Evolutionary conservation across 2,797 vertebrate genomes (phyloP).

Genomic region (Gymnoscopelus microlampas): DNA sequence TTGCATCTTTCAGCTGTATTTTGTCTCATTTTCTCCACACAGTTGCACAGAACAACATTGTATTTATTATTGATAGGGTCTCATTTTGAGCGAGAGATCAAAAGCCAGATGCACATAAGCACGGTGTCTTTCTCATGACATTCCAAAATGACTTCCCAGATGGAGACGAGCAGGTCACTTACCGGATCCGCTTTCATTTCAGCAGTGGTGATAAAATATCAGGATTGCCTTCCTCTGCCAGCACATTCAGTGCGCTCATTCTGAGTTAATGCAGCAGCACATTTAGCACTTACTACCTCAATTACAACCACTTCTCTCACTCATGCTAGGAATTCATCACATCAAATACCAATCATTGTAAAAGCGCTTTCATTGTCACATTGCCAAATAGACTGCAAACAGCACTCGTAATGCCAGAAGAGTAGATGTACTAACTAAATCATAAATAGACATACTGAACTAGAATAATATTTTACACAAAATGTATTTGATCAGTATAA

Average conservation of each 20-base stretch:
- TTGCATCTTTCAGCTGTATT: not conserved
- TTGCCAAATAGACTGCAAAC: too few species aligned
- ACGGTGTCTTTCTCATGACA: slow-evolving; percentile 16
- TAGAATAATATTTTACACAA: too few species aligned
- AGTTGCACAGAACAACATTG: slow-evolving; percentile 46
- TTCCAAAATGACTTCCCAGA: slow-evolving; percentile 4
- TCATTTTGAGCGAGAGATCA: slow-evolving; percentile 59
- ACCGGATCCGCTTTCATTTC: slow-evolving; percentile 19
- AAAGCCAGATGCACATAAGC: slow-evolving; percentile 57
- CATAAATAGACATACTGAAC: too few species aligned
- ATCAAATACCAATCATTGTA: slow-evolving; percentile 7
- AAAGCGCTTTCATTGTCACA: not conserved
- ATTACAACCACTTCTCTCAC: not conserved
- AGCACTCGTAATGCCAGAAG: too few species aligned
- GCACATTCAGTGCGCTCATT: slow-evolving; percentile 5
- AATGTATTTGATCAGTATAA: too few species aligned
- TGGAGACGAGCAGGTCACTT: slow-evolving; percentile 2
- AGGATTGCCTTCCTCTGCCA: not conserved
- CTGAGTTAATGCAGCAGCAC: not conserved
- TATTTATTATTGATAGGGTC: slow-evolving; percentile 66
- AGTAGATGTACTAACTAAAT: too few species aligned
- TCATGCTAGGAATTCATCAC: not conserved
- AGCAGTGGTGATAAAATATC: slow-evolving; percentile 11
- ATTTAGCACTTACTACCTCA: not conserved
- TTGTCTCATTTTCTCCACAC: slow-evolving; percentile 26